These are phyloP conservation scores for Ophraella communa DNA, from an alignment of 2,888 invertebrate species.

Conservation along the genomic window DNA sequence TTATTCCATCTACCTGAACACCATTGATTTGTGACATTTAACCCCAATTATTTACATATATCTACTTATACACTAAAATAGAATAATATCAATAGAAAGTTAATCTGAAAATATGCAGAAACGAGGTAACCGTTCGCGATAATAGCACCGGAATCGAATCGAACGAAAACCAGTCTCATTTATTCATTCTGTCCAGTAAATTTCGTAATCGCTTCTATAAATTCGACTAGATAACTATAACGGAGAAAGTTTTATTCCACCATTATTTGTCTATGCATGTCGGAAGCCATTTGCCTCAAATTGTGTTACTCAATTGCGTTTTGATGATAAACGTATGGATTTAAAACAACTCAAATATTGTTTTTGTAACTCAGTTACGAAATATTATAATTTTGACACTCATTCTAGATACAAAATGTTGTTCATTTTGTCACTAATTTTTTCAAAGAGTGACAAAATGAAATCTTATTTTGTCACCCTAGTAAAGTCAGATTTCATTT, in stretches of 20 bases:
- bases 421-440: too few species aligned
- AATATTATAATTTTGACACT: too few species aligned
- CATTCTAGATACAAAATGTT: too few species aligned
- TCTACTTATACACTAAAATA: constrained; percentile 37
- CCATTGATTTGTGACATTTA: neutral
- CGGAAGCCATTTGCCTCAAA: constrained; percentile 26
- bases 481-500: too few species aligned
- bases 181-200: constrained; percentile 24
- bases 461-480: too few species aligned
- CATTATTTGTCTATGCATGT: constrained; percentile 29
- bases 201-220: constrained; percentile 31
- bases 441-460: too few species aligned
- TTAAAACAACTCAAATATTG: neutral
- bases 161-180: constrained; percentile 13
- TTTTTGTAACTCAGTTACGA: too few species aligned
- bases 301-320: constrained; percentile 18
- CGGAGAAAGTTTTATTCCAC: constrained; percentile 31
- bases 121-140: constrained; percentile 15
- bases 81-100: constrained; percentile 13
- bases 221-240: constrained; percentile 29
- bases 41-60: neutral
- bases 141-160: constrained; percentile 9
- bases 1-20: neutral
- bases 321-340: constrained; percentile 3
- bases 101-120: constrained; percentile 19